phyloP scores from a whole-genome alignment of 2,797 vertebrate species.

The Trematomus bernacchii region DNA sequence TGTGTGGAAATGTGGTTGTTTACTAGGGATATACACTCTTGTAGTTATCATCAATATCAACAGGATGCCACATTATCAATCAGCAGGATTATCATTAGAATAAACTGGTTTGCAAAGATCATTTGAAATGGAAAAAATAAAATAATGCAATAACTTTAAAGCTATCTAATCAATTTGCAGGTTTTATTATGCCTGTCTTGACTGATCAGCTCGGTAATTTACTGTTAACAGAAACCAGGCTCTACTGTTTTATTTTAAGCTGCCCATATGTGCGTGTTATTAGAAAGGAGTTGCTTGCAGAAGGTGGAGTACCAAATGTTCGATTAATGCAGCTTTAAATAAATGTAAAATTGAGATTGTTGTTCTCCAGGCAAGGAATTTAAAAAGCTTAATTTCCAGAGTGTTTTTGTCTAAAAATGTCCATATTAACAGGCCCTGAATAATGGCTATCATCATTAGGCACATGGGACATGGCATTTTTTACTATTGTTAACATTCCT shows the following conservation, averaged over 20 bases:
- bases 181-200: too few species aligned
- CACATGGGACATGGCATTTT: background rate
- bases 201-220: background rate
- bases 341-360: background rate
- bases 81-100: background rate
- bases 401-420: background rate
- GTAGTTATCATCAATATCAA: background rate
- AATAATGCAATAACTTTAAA: too few species aligned
- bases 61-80: background rate
- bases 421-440: background rate
- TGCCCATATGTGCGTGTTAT: too few species aligned
- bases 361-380: background rate
- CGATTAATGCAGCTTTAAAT: background rate
- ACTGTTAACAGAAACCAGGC: background rate
- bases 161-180: too few species aligned
- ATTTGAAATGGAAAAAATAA: background rate
- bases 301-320: background rate
- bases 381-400: too few species aligned
- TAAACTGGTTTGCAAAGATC: background rate
- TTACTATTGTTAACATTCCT: background rate
- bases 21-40: background rate
- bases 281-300: too few species aligned
- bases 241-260: background rate
- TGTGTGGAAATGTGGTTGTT: background rate
- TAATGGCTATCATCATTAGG: background rate